phyloP scores from a whole-genome alignment of 2,888 invertebrate genomes.

The Epinotia nisella region DNA sequence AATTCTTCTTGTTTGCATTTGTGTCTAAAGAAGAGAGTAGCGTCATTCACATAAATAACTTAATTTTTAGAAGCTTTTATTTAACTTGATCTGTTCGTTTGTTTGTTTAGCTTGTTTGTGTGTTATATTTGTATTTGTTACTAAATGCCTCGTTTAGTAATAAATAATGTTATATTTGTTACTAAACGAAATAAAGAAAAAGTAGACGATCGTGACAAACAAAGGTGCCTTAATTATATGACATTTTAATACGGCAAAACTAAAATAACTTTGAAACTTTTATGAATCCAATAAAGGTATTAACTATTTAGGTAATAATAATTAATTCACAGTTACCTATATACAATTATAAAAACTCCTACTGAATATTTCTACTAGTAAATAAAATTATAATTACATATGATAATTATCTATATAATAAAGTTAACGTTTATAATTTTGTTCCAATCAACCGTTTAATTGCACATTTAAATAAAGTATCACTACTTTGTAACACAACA shows the following conservation, averaged over 20 bases:
- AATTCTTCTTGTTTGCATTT: neutral
- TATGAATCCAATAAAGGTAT: neutral
- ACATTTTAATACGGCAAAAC: no score
- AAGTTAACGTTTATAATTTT: neutral
- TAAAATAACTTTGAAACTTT: neutral
- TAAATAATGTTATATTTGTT: no score
- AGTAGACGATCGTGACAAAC: no score
- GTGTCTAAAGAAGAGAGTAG: no score
- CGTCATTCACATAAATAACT: no score
- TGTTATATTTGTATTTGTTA: no score
- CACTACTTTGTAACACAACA: neutral
- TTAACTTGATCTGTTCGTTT: no score
- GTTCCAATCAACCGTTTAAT: neutral
- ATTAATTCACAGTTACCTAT: slow-evolving; percentile 19
- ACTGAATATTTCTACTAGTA: slow-evolving; percentile 41
- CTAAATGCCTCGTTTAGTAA: no score
- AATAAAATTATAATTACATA: slow-evolving; percentile 24
- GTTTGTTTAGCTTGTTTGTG: no score
- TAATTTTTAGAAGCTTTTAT: no score
- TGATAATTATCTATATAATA: neutral
- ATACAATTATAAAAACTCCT: slow-evolving; percentile 27
- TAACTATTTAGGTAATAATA: neutral
- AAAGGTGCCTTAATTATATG: no score
- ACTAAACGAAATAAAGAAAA: no score
- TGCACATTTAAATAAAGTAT: slow-evolving; percentile 19